Base-by-base conservation (phyloP, 2,113 vertebrate species). In the Scomber scombrus region DNA sequence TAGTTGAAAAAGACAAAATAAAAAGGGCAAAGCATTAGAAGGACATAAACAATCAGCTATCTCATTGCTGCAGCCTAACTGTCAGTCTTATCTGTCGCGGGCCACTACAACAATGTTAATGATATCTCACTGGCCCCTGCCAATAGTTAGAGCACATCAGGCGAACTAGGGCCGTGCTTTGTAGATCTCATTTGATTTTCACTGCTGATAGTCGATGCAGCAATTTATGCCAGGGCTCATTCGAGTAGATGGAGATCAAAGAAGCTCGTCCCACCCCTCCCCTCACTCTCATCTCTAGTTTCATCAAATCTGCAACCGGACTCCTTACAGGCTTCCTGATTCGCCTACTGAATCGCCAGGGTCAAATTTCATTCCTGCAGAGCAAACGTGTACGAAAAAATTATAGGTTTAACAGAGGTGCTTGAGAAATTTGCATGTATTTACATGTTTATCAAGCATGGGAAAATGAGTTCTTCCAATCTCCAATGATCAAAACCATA, bases 171-270 rank as follows among this genome's bases (percentile, higher is more conserved):
- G 74, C 60, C 46, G 3, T 19, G 82, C 88, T 89, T 91, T 92
- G 89, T 90, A 91, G 87, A 90, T 92, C 89, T 91, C 84, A 92
- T 93, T 91, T 91, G 91, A 93, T 94, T 94, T 84, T 91, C 80
- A 47, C 66, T 64, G 71, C 85, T 84, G 91, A 93, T 91, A 91
- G 85, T 75, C 67, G 86, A 90, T 82, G 84, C 60, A 2, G 81
- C 91, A 89, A 88, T 92, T 91, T 91, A 90, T 86, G 91, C 81
- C 91, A 76, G 78, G 8, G 78, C 85, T 91, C 87, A 88, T 89
- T 93, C 85, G 83, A 92, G 84, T 71, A 80, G 87, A 84, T 75
- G 87, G 78, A 93, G 90, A 93, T 93, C 91, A 91, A 94, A 91
- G 86, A 70, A 46, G 8, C 71, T 73, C 16, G 46, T 82, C 57